Percentiles rank a stretch among this genome's conserved stretches.
Conservation (phyloP, 1,140 invertebrate species). For the Macrosteles quadrilineatus region DNA sequence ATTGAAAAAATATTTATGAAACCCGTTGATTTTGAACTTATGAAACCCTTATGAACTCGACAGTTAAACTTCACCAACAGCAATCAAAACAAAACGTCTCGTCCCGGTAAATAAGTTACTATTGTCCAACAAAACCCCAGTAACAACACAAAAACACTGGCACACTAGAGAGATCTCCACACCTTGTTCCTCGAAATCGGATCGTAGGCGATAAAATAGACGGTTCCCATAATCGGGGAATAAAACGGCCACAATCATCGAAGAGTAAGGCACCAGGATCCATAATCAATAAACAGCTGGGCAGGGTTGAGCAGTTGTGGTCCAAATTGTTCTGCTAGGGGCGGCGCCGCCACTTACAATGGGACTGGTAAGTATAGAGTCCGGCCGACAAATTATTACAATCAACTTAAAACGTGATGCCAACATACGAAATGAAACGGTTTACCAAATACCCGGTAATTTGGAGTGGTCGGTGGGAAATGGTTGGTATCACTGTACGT, state of each 20-base stretch:
- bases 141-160: too few relatives aligned
- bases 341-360: slow-evolving; percentile 24
- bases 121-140: too few relatives aligned
- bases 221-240: slow-evolving; percentile 22
- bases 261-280: slow-evolving; percentile 11
- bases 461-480: slow-evolving; percentile 18
- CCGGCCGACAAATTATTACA: slow-evolving; percentile 17
- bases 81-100: too few relatives aligned
- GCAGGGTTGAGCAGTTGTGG: slow-evolving; percentile 10
- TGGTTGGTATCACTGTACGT: background rate
- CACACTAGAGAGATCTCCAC: too few relatives aligned
- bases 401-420: slow-evolving; percentile 28
- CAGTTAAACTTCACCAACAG: too few relatives aligned
- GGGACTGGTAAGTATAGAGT: slow-evolving; percentile 27
- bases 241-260: background rate
- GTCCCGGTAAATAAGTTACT: too few relatives aligned
- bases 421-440: slow-evolving; percentile 35
- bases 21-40: too few relatives aligned
- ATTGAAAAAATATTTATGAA: too few relatives aligned
- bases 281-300: slow-evolving; percentile 25
- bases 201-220: background rate
- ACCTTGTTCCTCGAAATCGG: too few relatives aligned
- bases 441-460: slow-evolving; percentile 33
- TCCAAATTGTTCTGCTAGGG: slow-evolving; percentile 26
- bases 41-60: too few relatives aligned